Conservation (phyloP, 2,797 vertebrate genomes). For the Oreochromis mossambicus region DNA sequence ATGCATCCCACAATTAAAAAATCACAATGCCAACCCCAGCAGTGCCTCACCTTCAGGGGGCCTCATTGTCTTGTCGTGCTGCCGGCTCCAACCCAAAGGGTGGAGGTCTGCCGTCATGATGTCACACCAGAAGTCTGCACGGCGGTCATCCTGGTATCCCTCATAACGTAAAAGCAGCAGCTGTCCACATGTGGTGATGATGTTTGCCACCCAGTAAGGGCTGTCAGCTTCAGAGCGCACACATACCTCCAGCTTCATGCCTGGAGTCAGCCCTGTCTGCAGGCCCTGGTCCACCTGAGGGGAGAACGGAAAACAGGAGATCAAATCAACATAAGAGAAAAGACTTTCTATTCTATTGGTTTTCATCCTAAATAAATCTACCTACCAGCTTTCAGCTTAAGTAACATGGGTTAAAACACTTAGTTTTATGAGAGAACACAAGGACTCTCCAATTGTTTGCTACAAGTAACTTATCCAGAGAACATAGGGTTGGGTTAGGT, state of each 20-base stretch:
- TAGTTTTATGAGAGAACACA: neutral
- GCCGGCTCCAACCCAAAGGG: conserved; percentile 91
- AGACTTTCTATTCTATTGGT: neutral
- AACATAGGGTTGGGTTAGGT: neutral
- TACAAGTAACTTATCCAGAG: neutral
- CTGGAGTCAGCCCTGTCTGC: conserved; percentile 91
- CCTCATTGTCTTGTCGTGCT: conserved; percentile 87
- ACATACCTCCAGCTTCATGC: conserved; percentile 95
- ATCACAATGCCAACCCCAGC: neutral
- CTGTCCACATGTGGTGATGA: conserved; percentile 96
- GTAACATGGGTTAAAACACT: neutral
- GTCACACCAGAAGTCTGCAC: conserved; percentile 97
- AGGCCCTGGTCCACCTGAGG: conserved; percentile 91
- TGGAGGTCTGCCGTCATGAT: conserved; percentile 92
- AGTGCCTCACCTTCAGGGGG: conserved; percentile 87
- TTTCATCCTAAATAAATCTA: neutral
- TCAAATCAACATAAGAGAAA: neutral
- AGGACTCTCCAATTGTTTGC: neutral
- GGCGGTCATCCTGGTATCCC: conserved; percentile 91
- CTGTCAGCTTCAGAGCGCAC: conserved; percentile 82
- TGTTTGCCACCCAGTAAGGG: conserved; percentile 89
- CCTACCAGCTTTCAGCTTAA: neutral
- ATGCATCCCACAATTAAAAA: neutral
- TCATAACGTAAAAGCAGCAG: conserved; percentile 92
- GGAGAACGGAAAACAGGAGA: neutral